Evolutionary conservation across 2,797 vertebrate genomes (phyloP).

Genomic region (Ceyx erithaca): DNA sequence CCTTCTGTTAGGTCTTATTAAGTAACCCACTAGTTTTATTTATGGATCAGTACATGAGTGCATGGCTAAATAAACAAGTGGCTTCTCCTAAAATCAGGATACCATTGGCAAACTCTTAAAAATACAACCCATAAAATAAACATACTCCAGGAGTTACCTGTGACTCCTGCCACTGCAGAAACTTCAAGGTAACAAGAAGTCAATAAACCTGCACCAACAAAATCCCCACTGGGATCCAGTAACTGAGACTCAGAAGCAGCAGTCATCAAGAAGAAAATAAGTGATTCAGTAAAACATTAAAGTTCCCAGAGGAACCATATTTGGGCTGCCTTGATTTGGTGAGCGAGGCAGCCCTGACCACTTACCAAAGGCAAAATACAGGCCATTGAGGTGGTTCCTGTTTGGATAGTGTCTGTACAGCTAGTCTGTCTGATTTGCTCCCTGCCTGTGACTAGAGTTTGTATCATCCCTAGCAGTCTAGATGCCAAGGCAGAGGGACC

Average conservation of each 20-base stretch:
- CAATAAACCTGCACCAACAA: conserved; percentile 55
- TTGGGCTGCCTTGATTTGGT: conserved; percentile 25
- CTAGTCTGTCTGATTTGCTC: neutral
- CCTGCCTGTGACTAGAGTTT: neutral
- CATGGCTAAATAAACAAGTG: conserved; percentile 22
- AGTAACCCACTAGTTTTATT: conserved; percentile 5
- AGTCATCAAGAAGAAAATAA: conserved; percentile 30
- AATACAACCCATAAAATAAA: conserved; percentile 63
- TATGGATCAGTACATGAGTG: neutral
- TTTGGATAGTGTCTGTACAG: neutral
- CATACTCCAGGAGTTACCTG: conserved; percentile 53
- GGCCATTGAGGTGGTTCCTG: neutral
- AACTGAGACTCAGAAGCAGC: conserved; percentile 8
- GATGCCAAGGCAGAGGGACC: neutral
- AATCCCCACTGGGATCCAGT: conserved; percentile 48
- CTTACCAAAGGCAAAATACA: neutral
- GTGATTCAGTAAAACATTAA: conserved; percentile 56
- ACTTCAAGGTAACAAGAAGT: conserved; percentile 58
- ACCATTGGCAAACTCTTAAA: conserved; percentile 53
- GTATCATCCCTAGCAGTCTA: neutral
- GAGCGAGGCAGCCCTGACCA: neutral
- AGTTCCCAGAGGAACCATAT: conserved; percentile 22
- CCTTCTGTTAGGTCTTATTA: neutral
- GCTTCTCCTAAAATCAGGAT: conserved; percentile 24
- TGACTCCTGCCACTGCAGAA: neutral